phyloP scores from a whole-genome alignment of 2,113 vertebrate genomes.

The Ceratotherium simum region DNA sequence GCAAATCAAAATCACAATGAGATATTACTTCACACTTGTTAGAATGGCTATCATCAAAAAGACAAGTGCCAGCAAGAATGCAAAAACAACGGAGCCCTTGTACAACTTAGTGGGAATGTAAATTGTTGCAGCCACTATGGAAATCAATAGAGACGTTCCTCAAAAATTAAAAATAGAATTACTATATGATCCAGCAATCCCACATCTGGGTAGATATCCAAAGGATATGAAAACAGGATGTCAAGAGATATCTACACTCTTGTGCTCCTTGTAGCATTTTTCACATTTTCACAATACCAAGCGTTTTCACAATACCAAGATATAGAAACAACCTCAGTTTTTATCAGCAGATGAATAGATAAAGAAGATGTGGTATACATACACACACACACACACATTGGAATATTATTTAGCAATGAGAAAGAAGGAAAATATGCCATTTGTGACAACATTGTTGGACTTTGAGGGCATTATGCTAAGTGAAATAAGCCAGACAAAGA shows the following conservation, averaged over 20 bases:
- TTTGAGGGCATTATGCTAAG: background rate
- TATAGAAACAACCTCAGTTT: background rate
- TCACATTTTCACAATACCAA: background rate
- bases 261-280: background rate
- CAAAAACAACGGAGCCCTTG: background rate
- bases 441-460: background rate
- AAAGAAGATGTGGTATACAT: background rate
- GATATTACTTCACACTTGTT: background rate
- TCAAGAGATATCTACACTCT: background rate
- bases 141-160: background rate
- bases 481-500: background rate
- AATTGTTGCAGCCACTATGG: background rate
- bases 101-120: background rate
- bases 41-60: background rate
- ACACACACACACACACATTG: too few species aligned
- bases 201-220: background rate
- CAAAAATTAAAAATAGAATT: background rate
- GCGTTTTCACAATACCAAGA: background rate
- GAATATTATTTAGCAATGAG: background rate
- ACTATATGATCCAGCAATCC: background rate
- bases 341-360: background rate
- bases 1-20: background rate
- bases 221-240: background rate
- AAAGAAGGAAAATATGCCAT: background rate
- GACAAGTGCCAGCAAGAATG: background rate